These are phyloP conservation scores for Trachelus tabidus DNA, from an alignment of 2,888 invertebrate species.

Conservation along the genomic window DNA sequence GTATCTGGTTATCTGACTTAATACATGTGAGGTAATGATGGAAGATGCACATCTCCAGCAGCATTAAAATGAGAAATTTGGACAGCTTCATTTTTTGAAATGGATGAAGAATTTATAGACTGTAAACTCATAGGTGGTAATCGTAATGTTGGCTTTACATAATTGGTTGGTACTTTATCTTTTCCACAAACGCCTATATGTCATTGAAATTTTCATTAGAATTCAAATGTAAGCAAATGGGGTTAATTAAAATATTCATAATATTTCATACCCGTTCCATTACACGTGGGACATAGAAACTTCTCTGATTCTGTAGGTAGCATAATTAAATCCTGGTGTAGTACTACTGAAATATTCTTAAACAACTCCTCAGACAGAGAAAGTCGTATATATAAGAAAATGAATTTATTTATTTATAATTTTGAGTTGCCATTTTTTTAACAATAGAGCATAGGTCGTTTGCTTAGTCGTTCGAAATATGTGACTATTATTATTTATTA, in stretches of 20 bases:
- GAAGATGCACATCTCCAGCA: conserved; percentile 16
- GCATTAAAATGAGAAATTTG: conserved; percentile 8
- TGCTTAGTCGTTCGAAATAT: not conserved
- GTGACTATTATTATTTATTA: not conserved
- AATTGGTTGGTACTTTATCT: conserved; percentile 12
- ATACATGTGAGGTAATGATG: conserved; percentile 23
- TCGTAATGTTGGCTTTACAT: not conserved
- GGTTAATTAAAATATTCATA: conserved; percentile 1
- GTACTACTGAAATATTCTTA: not conserved
- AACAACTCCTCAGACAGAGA: not conserved
- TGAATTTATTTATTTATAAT: conserved; percentile 4
- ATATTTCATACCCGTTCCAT: conserved; percentile 25
- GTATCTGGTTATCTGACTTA: conserved; percentile 20
- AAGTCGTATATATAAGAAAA: conserved; percentile 5
- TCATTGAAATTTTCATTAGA: not conserved
- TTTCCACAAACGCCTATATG: not conserved
- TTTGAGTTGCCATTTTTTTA: conserved; percentile 10
- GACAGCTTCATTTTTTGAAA: conserved; percentile 13
- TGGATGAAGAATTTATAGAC: conserved; percentile 8
- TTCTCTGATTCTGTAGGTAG: conserved; percentile 18
- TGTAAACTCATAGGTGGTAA: conserved; percentile 17
- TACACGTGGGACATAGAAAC: conserved; percentile 28
- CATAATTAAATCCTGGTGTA: conserved; percentile 2
- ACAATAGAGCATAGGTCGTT: conserved; percentile 9
- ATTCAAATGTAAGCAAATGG: not conserved